Conservation (phyloP, 2,888 invertebrate genomes). For the Melipona bicolor region DNA sequence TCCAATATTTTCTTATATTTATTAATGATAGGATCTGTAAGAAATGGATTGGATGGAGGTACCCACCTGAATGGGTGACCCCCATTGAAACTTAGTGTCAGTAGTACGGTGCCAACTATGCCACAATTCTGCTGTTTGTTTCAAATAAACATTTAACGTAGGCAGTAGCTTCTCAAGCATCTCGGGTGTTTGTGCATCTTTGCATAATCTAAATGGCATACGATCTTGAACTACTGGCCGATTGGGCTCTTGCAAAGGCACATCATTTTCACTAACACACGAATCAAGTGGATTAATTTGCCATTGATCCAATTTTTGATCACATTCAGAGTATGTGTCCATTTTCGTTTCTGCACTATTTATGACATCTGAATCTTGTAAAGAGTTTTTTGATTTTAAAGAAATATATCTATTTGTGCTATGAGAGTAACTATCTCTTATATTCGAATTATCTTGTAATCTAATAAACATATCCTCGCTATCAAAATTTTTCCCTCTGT, state of each 20-base stretch:
- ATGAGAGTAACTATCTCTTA: constrained; percentile 47
- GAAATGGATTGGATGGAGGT: constrained; percentile 75
- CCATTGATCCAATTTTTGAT: constrained; percentile 61
- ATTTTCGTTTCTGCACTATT: constrained; percentile 35
- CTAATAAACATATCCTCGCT: constrained; percentile 52
- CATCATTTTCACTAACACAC: constrained; percentile 61
- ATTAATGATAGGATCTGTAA: constrained; percentile 68
- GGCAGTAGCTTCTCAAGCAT: constrained; percentile 59
- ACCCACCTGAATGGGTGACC: constrained; percentile 82
- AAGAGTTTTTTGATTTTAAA: constrained; percentile 38
- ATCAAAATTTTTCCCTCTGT: constrained; percentile 46
- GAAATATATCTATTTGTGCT: constrained; percentile 37
- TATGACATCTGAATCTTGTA: constrained; percentile 48
- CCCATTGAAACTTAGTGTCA: constrained; percentile 74
- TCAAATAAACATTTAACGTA: constrained; percentile 69
- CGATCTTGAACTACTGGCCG: constrained; percentile 55
- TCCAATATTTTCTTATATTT: constrained; percentile 3
- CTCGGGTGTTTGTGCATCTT: constrained; percentile 52
- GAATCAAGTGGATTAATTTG: constrained; percentile 68
- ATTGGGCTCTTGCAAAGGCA: constrained; percentile 62
- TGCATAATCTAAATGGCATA: constrained; percentile 60
- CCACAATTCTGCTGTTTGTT: constrained; percentile 70
- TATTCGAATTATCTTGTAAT: constrained; percentile 43
- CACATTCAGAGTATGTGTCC: constrained; percentile 38
- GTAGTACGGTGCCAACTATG: constrained; percentile 58